These are phyloP conservation scores for Saxicola maurus DNA, from an alignment of 2,797 vertebrate species.

Conservation along the genomic window DNA sequence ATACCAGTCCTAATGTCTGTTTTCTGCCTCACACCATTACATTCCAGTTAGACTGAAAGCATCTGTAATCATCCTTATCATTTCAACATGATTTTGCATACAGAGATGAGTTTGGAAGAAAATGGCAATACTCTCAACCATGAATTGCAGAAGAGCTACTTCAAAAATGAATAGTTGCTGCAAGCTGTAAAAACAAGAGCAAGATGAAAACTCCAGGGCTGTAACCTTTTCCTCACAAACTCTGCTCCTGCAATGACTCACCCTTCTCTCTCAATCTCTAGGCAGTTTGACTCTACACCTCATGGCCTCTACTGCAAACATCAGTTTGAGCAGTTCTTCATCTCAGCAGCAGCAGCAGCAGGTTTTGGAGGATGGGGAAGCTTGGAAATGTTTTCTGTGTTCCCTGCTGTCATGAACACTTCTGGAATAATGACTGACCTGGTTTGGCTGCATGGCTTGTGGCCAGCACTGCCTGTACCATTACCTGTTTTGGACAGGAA, in stretches of 20 bases:
- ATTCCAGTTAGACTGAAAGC: conserved; percentile 2
- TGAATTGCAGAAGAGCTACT: conserved; percentile 22
- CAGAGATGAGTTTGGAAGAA: conserved; percentile 3
- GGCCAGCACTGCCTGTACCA: not conserved
- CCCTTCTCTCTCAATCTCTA: not conserved
- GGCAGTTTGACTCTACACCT: not conserved
- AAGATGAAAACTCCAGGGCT: not conserved
- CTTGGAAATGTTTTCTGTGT: not conserved
- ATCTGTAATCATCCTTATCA: conserved; percentile 7
- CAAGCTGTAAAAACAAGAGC: conserved; percentile 1
- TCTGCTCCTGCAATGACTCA: not conserved
- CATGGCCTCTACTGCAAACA: not conserved
- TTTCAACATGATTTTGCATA: conserved; percentile 1
- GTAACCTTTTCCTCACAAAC: not conserved
- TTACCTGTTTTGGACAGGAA: not conserved
- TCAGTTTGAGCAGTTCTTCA: not conserved
- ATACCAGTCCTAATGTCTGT: not conserved
- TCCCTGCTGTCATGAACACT: not conserved
- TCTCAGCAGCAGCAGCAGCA: not conserved
- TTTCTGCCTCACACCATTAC: not conserved
- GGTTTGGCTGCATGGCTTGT: not conserved
- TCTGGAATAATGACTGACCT: not conserved
- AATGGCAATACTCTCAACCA: not conserved
- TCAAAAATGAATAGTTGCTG: not conserved
- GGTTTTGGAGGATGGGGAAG: not conserved